Conservation (phyloP, 2,888 invertebrate species). For the Agonopterix subpropinquella region DNA sequence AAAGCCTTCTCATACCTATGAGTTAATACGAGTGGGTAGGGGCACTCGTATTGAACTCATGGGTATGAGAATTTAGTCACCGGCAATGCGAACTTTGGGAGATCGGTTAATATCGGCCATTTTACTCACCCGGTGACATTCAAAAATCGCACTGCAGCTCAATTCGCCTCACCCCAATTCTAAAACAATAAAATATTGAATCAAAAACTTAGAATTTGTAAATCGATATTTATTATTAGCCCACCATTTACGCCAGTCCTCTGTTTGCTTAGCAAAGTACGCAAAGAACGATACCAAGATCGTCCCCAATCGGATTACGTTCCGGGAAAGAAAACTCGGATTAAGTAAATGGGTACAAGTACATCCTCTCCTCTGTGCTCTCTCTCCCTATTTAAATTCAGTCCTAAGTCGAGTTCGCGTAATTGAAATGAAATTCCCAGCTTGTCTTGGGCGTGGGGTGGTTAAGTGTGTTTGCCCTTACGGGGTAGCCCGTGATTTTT, state of each 20-base stretch:
- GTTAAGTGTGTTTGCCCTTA: conserved; percentile 23
- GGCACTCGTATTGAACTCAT: too few relatives aligned
- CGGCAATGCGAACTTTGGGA: too few relatives aligned
- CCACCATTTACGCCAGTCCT: too few relatives aligned
- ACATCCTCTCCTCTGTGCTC: conserved; percentile 20
- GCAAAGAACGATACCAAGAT: conserved; percentile 17
- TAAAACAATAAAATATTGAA: too few relatives aligned
- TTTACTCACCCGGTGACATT: too few relatives aligned
- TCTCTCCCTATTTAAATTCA: conserved; percentile 44
- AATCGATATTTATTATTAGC: not conserved
- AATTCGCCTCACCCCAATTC: too few relatives aligned
- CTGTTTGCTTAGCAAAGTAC: conserved; percentile 10
- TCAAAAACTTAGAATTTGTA: not conserved
- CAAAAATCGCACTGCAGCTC: too few relatives aligned
- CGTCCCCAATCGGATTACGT: conserved; percentile 35
- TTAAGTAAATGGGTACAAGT: conserved; percentile 45
- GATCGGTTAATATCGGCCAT: too few relatives aligned
- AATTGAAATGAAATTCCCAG: conserved; percentile 57
- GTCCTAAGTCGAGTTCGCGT: conserved; percentile 35
- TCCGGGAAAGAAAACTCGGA: conserved; percentile 42
- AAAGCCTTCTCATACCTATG: too few relatives aligned
- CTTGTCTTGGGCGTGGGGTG: conserved; percentile 25
- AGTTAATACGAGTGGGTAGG: too few relatives aligned
- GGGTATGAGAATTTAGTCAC: too few relatives aligned
- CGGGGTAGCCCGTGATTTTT: not conserved